These are phyloP conservation scores for Corbicula japonica DNA, from an alignment of 2,888 invertebrate species.

Conservation along the genomic window DNA sequence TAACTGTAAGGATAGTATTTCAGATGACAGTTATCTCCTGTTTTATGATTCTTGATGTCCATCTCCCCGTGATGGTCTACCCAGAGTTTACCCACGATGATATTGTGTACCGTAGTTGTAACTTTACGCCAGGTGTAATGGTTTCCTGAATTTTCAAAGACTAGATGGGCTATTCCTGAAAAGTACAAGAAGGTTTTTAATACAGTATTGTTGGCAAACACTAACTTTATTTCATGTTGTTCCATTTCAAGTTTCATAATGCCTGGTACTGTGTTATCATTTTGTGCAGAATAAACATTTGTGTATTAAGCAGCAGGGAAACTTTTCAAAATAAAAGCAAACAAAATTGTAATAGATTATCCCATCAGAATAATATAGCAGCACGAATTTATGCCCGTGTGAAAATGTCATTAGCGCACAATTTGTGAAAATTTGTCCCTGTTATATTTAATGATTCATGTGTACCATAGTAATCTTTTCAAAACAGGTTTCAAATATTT, in stretches of 20 bases:
- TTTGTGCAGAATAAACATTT: too few relatives aligned
- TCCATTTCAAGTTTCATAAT: not conserved
- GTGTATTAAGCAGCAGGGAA: too few relatives aligned
- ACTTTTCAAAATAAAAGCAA: too few relatives aligned
- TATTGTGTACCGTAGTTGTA: slow-evolving; percentile 99
- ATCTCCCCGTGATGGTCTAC: slow-evolving; percentile 99
- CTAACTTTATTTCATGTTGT: not conserved
- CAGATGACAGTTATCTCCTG: slow-evolving; percentile 97
- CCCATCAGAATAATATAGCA: too few relatives aligned
- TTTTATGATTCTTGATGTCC: slow-evolving; percentile 96
- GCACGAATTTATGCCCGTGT: too few relatives aligned
- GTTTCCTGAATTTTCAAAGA: slow-evolving; percentile 89
- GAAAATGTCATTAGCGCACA: too few relatives aligned
- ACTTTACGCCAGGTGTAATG: slow-evolving; percentile 99
- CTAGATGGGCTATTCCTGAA: slow-evolving; percentile 89
- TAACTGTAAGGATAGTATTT: slow-evolving; percentile 99
- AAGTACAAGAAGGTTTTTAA: not conserved
- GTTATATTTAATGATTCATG: too few relatives aligned
- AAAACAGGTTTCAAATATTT: too few relatives aligned
- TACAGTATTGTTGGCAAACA: not conserved
- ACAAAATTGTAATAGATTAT: too few relatives aligned
- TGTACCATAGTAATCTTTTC: too few relatives aligned
- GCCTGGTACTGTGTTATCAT: too few relatives aligned
- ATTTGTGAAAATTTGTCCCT: too few relatives aligned
- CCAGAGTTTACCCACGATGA: slow-evolving; percentile 99